Evolutionary conservation across 2,888 invertebrate species (phyloP).

Genomic region (Spilarctia lutea): DNA sequence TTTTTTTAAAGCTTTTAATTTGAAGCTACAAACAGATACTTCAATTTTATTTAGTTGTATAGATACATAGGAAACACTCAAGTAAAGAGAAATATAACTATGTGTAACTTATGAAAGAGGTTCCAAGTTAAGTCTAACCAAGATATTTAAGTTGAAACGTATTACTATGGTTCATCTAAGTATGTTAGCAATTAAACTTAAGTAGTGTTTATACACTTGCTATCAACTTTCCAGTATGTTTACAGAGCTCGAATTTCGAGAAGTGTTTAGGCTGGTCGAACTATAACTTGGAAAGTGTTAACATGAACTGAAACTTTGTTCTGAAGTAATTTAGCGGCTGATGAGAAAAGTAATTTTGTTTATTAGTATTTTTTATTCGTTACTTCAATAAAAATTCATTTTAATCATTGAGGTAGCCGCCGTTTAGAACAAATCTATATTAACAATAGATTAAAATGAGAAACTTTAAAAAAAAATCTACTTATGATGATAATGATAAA

Average conservation of each 20-base stretch:
- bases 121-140: background rate
- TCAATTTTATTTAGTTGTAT: no score
- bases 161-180: constrained; percentile 1
- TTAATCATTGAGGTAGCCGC: background rate
- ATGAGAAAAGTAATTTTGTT: background rate
- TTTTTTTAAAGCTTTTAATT: no score
- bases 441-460: no score
- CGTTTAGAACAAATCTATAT: no score
- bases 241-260: constrained; percentile 4
- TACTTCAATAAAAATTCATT: background rate
- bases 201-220: constrained; percentile 6
- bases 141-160: constrained; percentile 1
- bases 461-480: no score
- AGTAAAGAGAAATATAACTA: background rate
- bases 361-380: background rate
- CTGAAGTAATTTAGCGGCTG: background rate
- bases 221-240: constrained; percentile 15
- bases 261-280: constrained; percentile 1
- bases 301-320: constrained; percentile 11
- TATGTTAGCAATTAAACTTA: constrained; percentile 22
- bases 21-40: no score
- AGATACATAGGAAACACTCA: no score
- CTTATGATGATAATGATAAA: no score
- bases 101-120: background rate
- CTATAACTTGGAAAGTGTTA: constrained; percentile 11